Evolutionary conservation across 2,888 invertebrate genomes (phyloP).

Genomic region (Archips crataeganus): DNA sequence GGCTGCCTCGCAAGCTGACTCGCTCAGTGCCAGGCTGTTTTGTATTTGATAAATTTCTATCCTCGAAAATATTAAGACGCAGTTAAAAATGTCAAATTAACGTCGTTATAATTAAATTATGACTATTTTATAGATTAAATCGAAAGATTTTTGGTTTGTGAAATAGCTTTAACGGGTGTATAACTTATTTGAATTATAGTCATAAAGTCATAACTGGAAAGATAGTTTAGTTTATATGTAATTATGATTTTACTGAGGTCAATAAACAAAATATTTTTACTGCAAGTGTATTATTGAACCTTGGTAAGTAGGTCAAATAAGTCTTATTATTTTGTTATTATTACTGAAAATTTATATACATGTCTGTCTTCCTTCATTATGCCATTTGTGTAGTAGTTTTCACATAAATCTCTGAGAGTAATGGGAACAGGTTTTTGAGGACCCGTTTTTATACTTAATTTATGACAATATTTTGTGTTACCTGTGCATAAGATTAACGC

Average conservation of each 20-base stretch:
- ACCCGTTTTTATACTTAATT: too few relatives aligned
- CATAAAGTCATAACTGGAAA: slow-evolving; percentile 27
- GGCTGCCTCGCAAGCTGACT: neutral
- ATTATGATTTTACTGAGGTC: slow-evolving; percentile 30
- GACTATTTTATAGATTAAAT: neutral
- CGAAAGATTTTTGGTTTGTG: slow-evolving; percentile 12
- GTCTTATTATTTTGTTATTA: too few relatives aligned
- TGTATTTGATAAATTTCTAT: neutral
- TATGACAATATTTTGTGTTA: neutral
- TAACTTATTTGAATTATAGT: slow-evolving; percentile 19
- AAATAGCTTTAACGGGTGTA: slow-evolving; percentile 4
- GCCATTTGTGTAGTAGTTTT: neutral
- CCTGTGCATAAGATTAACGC: too few relatives aligned
- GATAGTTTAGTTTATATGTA: slow-evolving; percentile 5
- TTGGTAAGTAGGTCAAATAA: too few relatives aligned
- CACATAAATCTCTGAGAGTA: too few relatives aligned
- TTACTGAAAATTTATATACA: too few relatives aligned
- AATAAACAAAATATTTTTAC: slow-evolving; percentile 35
- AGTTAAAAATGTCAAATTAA: neutral
- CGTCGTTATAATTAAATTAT: neutral
- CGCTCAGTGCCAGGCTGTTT: too few relatives aligned
- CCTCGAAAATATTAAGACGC: neutral
- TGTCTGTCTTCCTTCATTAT: neutral
- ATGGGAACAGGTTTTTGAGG: too few relatives aligned
- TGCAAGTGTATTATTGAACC: slow-evolving; percentile 13